Base-by-base conservation (phyloP, 2,797 vertebrate species). In the Cygnus olor region DNA sequence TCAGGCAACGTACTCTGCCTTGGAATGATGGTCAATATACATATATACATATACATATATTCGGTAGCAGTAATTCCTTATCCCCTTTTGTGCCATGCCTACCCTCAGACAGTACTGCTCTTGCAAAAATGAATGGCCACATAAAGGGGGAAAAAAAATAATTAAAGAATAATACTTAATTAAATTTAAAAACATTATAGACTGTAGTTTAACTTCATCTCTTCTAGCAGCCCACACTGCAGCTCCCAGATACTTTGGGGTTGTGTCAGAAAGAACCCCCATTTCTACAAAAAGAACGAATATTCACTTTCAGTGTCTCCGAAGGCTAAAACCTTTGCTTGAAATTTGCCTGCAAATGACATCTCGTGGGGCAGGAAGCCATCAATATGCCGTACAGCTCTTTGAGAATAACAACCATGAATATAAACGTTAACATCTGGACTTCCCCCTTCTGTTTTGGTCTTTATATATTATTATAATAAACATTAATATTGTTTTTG, bases 351-450 rank as follows among this genome's bases (percentile, higher is more conserved):
- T 83, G 58, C 21, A 87, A 70, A 89, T 68, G 20, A 49, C 24
- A 78, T 87, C 83, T 96, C 58, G 64, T 44, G 15, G 30, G 80
- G 80, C 89, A 93, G 82, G 91, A 95, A 95, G 58, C 68, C 72
- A 90, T 96, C 74, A 78, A 58, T 92, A 92, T 80, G 54, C 88
- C 89, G 34, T 38, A 61, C 1, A 0, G 54, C 28, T 74, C 88
- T 95, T 85, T 71, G 60, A 86, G 80, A 94, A 79, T 21, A 68
- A 91, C 72, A 86, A 27, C 66, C 18, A 53, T 88, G 88, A 96
- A 92, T 94, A 86, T 84, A 92, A 92, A 88, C 86, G 61, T 64
- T 94, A 93, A 84, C 95, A 96, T 88, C 94, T 96, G 91, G 80
- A 53, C 60, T 90, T 91, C 9, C 85, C 70, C 34, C 30, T 84